These are phyloP conservation scores for Pipistrellus nathusii DNA, from an alignment of 2,797 vertebrate genomes.

Conservation along the genomic window DNA sequence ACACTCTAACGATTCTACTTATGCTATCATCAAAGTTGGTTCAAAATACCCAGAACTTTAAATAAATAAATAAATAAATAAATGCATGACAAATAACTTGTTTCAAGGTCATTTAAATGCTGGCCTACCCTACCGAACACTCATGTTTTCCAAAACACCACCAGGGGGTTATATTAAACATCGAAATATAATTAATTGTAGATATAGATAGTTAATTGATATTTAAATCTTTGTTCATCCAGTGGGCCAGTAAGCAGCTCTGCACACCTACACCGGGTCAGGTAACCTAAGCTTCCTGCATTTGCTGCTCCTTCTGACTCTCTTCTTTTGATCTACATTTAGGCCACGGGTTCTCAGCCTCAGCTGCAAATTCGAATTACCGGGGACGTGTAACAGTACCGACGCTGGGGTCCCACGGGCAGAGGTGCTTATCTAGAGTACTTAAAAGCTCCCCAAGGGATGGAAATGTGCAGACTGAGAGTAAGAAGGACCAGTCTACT, in stretches of 20 bases:
- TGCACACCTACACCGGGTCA: background rate
- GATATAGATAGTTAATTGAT: background rate
- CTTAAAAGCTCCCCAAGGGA: background rate
- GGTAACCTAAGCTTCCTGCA: background rate
- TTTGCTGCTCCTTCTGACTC: background rate
- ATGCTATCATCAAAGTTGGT: background rate
- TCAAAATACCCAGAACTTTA: slow-evolving; percentile 52
- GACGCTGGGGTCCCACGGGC: background rate
- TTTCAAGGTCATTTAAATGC: slow-evolving; percentile 23
- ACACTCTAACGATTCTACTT: background rate
- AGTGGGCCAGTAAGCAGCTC: background rate
- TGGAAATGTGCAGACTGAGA: background rate
- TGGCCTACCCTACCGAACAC: slow-evolving; percentile 2
- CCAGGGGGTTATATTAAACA: background rate
- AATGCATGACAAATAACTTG: background rate
- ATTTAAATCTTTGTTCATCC: slow-evolving; percentile 32
- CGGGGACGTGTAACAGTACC: background rate
- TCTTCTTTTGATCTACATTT: background rate
- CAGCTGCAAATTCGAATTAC: background rate
- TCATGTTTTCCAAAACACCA: slow-evolving; percentile 48
- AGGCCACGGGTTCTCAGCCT: background rate
- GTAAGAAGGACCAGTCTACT: background rate
- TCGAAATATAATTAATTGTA: background rate
- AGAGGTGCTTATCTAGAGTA: background rate
- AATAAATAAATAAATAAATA: background rate